These are phyloP conservation scores for Rallus limicola DNA, from an alignment of 2,113 vertebrate genomes.

Conservation along the genomic window DNA sequence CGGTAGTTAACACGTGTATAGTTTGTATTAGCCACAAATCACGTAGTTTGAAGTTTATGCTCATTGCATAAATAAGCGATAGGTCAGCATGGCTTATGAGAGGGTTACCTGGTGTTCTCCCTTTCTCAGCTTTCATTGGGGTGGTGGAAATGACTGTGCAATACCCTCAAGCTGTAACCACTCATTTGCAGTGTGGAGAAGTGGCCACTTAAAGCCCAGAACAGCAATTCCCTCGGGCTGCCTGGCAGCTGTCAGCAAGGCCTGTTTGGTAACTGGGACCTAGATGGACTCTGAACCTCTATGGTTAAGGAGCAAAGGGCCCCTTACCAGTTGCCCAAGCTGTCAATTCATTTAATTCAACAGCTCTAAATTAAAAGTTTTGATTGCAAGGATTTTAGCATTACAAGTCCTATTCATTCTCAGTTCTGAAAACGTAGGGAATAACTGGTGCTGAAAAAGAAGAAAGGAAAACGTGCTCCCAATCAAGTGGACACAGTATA, in stretches of 20 bases:
- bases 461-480: not conserved
- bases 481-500: not conserved
- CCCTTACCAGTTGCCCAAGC: not conserved
- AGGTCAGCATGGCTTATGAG: not conserved
- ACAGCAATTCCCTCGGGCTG: not conserved
- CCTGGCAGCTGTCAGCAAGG: too few relatives aligned
- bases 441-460: not conserved
- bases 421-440: not conserved
- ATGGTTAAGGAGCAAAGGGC: not conserved
- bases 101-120: not conserved
- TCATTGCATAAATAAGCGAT: not conserved
- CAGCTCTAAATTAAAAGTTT: not conserved
- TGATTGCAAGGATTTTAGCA: not conserved
- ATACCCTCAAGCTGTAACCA: not conserved
- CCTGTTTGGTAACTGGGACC: not conserved
- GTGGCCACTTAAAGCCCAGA: not conserved
- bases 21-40: not conserved
- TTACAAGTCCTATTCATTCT: not conserved
- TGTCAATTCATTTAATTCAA: not conserved
- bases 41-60: not conserved
- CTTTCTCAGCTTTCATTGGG: not conserved
- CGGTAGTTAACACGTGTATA: too few relatives aligned
- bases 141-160: not conserved
- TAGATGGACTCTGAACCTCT: not conserved
- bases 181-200: not conserved